Conservation (phyloP, 2,113 vertebrate species). For the Reinhardtius hippoglossoides region DNA sequence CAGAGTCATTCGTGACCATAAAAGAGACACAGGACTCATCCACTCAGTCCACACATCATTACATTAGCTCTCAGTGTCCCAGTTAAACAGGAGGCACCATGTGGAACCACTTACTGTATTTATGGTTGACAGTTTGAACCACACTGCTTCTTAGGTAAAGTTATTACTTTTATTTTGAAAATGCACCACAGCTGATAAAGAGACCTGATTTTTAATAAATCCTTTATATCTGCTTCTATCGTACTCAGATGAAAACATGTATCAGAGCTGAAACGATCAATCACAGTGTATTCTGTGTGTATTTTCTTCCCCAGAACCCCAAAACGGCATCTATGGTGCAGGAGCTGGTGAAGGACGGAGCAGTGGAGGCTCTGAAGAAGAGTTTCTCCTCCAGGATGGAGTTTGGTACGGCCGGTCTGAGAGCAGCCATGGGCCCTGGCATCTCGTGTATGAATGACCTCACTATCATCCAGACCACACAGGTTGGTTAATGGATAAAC, state of each 20-base stretch:
- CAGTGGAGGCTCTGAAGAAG: slow-evolving; percentile 83
- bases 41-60: slow-evolving; percentile 45
- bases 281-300: neutral
- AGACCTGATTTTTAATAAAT: no score
- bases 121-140: neutral
- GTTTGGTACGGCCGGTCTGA: slow-evolving; percentile 95
- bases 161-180: neutral
- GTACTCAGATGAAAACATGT: neutral
- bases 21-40: slow-evolving; percentile 43
- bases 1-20: slow-evolving; percentile 37
- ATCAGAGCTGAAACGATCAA: neutral
- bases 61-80: neutral
- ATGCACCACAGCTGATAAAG: neutral
- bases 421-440: slow-evolving; percentile 94
- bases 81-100: neutral
- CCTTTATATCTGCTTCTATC: neutral
- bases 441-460: slow-evolving; percentile 94
- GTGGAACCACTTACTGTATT: neutral
- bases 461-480: slow-evolving; percentile 97
- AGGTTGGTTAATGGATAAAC: slow-evolving; percentile 68
- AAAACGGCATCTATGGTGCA: slow-evolving; percentile 87
- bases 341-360: slow-evolving; percentile 82
- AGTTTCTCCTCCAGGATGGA: slow-evolving; percentile 93
- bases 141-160: neutral
- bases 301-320: slow-evolving; percentile 84